Conservation (phyloP, 2,113 vertebrate genomes). For the Salminus brasiliensis region DNA sequence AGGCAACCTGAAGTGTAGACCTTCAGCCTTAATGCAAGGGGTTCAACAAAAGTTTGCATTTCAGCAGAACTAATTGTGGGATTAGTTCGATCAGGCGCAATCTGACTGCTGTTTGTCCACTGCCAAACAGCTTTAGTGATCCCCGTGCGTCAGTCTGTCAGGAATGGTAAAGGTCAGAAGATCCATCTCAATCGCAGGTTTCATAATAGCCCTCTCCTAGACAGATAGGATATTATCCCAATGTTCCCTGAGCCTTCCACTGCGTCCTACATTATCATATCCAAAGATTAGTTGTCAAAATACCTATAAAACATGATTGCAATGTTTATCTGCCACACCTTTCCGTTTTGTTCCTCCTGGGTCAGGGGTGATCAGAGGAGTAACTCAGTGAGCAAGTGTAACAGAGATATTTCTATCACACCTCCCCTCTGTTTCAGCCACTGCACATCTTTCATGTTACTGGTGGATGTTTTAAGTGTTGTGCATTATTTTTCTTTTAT, state of each 20-base stretch:
- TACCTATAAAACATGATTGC: constrained; percentile 46
- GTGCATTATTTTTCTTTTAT: no score
- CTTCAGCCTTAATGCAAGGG: no score
- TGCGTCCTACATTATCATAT: constrained; percentile 33
- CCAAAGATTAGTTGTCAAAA: constrained; percentile 17
- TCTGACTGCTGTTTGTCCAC: not conserved
- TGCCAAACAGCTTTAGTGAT: not conserved
- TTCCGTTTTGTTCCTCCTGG: not conserved
- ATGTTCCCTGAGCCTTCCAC: not conserved
- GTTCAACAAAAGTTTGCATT: no score
- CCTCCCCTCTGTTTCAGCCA: not conserved
- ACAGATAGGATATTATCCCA: not conserved
- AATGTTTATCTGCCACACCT: constrained; percentile 25
- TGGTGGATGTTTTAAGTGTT: no score
- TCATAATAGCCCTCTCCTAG: not conserved
- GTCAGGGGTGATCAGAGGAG: not conserved
- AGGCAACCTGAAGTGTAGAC: no score
- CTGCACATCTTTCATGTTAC: no score
- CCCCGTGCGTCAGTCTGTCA: not conserved
- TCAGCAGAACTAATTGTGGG: not conserved
- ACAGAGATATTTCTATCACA: not conserved
- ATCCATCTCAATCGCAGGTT: not conserved
- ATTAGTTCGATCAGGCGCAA: not conserved
- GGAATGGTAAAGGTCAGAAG: not conserved
- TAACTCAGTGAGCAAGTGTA: not conserved